Evolutionary conservation across 2,113 vertebrate species (phyloP), one percentile per base, ranked within the genome.

Genomic region (Myrmecobius fasciatus): DNA sequence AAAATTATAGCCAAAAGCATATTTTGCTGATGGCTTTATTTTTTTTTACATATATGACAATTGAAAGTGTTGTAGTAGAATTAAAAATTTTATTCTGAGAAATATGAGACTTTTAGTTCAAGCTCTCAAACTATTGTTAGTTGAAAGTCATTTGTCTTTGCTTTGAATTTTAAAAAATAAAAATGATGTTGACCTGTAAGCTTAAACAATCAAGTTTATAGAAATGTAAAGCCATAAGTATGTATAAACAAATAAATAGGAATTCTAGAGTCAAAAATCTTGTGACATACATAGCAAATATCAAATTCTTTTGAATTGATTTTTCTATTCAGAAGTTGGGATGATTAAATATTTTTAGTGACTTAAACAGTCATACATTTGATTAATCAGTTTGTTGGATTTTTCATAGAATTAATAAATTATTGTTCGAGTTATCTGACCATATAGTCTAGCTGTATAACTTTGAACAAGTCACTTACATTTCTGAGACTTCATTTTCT

Each of bases 21-120:
- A 14, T 67, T 67, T 67, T 67, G 31, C 60, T 67, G 28, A 36
- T 67, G 14, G 31, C 28, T 60, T 60, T 28, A 31, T 93, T 96
- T 95, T 60, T 10, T 47, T 91, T 52, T 53, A 26, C 53, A 43
- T 90, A 25, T 89, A 43, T 90, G 28, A 11, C 31, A 89, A 83
- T 90, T 92, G 56, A 91, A 52, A 52, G 0, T 25, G 12, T 91
- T 25, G 36, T 52, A 92, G 25, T 91, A 93, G 93, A 96, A 56
- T 92, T 92, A 10, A 93, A 90, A 96, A 95, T 91, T 92, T 9
- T n/a, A 91, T 31, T 95, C 95, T 89, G 26, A 51, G 92, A 95
- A 90, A 49, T 94, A 0, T 25, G 89, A n/a, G 22, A 67, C 31
- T 36, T 8, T 53, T 25, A 54, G 54, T 56, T 36, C 31, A 67